Evolutionary conservation across 37 sponge, comb jelly and placozoan species (phyloP).

Genomic region (Lycopodina hypogea): DNA sequence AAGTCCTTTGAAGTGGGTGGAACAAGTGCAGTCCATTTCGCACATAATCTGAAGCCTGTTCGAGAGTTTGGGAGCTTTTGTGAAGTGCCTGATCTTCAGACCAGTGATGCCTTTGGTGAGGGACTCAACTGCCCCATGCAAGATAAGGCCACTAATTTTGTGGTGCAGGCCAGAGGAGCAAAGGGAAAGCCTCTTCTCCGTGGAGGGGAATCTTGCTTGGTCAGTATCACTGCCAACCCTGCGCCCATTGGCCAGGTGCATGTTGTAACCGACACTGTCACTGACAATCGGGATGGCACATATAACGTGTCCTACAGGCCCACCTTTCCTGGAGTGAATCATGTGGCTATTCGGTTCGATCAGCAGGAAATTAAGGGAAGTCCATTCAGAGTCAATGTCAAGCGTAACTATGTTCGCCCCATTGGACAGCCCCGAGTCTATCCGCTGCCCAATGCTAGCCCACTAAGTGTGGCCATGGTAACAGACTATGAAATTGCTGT

Average conservation of each 20-base stretch:
- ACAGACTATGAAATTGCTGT: slow-evolving; percentile 37
- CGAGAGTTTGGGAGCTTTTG: slow-evolving; percentile 19
- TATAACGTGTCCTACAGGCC: slow-evolving; percentile 41
- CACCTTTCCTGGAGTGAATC: slow-evolving; percentile 12
- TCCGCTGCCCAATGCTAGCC: slow-evolving; percentile 40
- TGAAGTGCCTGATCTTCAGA: slow-evolving; percentile 24
- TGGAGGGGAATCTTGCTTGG: slow-evolving; percentile 40
- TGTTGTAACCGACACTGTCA: background rate
- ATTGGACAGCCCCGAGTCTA: slow-evolving; percentile 22
- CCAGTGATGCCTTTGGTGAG: slow-evolving; percentile 17
- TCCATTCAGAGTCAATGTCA: slow-evolving; percentile 33
- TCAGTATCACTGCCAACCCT: slow-evolving; percentile 2
- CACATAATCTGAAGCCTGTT: background rate
- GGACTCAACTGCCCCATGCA: slow-evolving; percentile 23
- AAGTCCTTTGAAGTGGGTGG: slow-evolving; percentile 10
- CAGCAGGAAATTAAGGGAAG: slow-evolving; percentile 13
- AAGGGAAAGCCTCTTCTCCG: slow-evolving; percentile 6
- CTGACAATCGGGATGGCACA: slow-evolving; percentile 47
- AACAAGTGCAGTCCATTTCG: slow-evolving; percentile 8
- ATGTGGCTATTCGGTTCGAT: slow-evolving; percentile 25
- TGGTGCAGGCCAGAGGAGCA: background rate
- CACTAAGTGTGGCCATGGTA: slow-evolving; percentile 53
- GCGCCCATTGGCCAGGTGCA: background rate
- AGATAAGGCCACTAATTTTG: slow-evolving; percentile 19
- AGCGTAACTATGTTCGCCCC: slow-evolving; percentile 31